These are phyloP conservation scores for Brachionus manjavacas DNA, from an alignment of 1,140 invertebrate species.

Conservation along the genomic window DNA sequence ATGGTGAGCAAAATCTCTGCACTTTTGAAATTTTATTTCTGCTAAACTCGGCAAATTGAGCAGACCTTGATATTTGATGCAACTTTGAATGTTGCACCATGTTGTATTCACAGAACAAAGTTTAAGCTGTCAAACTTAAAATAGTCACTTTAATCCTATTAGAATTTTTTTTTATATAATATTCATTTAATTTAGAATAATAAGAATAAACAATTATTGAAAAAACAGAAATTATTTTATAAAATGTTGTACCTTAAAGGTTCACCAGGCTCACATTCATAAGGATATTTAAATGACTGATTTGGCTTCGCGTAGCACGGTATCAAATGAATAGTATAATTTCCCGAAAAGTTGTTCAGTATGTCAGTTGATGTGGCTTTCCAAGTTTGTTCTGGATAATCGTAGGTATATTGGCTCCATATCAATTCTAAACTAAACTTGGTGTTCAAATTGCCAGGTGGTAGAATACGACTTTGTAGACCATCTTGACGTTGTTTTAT, in stretches of 20 bases:
- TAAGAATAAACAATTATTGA: slow-evolving; percentile 50
- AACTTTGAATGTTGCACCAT: too few species aligned
- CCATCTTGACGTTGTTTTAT: slow-evolving; percentile 53
- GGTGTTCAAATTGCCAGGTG: slow-evolving; percentile 50
- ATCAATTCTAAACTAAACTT: slow-evolving; percentile 56
- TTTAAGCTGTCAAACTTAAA: too few species aligned
- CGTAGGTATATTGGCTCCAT: slow-evolving; percentile 59
- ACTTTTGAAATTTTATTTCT: too few species aligned
- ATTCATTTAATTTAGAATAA: slow-evolving; percentile 39
- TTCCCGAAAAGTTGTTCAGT: slow-evolving; percentile 58
- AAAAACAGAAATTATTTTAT: slow-evolving; percentile 47
- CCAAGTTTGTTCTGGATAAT: slow-evolving; percentile 59
- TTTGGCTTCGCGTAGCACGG: slow-evolving; percentile 56
- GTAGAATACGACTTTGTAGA: slow-evolving; percentile 49
- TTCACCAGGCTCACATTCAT: slow-evolving; percentile 26
- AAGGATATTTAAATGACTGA: slow-evolving; percentile 47
- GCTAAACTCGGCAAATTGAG: too few species aligned
- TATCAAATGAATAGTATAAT: slow-evolving; percentile 56
- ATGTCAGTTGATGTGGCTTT: slow-evolving; percentile 52
- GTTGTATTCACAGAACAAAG: too few species aligned
- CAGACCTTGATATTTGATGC: too few species aligned
- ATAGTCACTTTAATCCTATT: too few species aligned
- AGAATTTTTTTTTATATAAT: too few species aligned
- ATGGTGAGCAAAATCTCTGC: too few species aligned
- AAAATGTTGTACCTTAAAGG: slow-evolving; percentile 42